Evolutionary conservation across 2,113 vertebrate species (phyloP), one percentile per base, ranked within the genome.

Genomic region (Muscicapa adusta): DNA sequence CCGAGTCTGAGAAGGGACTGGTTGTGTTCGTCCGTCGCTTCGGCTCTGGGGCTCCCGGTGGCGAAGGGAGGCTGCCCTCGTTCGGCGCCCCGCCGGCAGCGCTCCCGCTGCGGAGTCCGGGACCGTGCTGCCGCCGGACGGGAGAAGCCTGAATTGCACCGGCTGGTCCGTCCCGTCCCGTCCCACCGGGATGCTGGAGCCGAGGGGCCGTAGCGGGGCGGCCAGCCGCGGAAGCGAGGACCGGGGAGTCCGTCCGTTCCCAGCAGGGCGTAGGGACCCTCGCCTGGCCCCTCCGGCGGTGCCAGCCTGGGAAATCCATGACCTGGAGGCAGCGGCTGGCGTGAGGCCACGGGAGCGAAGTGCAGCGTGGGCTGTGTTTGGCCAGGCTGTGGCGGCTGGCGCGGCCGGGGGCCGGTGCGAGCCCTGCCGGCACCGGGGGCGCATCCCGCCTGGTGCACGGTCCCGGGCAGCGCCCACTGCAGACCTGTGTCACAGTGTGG

Each of bases 71-170:
- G 91, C 84, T 91, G 93, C 95, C 88, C 93, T 83, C 93, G 38
- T 42, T 50, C 90, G 92, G 90, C 90, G 15, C 31, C 94, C 90
- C 50, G 86, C 70, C 90, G 78, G 61, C 79, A 74, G 87, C 83
- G n/a, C 87, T 85, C 54, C 61, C 16, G 26, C 75, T 23, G 74
- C 90, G 10, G 45, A 85, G 75, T 71, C 36, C 54, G 72, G 72
- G 54, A n/a, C 87, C 80, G 87, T 96, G 95, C 95, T 96, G 95
- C 95, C 95, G 75, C 95, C 89, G 86, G 71, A 88, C 76, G 95
- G 95, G 87, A 58, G 54, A 85, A 94, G 15, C 53, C 75, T 63
- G 95, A 91, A 96, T 31, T 95, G 79, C 95, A 94, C 29, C 26
- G 40, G 11, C 70, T 60, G 68, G 26, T 51, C 36, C 40, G 7